Evolutionary conservation across 2,113 vertebrate species (phyloP).

Genomic region (Rhynchomys soricoides): DNA sequence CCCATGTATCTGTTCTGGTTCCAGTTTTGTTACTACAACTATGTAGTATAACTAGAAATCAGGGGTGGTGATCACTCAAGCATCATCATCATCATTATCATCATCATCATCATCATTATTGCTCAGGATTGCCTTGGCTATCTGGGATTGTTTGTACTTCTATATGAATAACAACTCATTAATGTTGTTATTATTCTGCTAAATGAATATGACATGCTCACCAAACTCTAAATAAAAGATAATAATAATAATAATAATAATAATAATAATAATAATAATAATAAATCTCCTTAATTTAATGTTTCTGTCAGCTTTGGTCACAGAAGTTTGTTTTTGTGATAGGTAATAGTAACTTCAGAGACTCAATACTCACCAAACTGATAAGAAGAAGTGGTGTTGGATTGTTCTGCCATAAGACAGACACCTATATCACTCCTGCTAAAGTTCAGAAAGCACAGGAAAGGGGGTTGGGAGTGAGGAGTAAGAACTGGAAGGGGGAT

Average conservation of each 20-base stretch:
- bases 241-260: too few relatives aligned
- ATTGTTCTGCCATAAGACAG: background rate
- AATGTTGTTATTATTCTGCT: background rate
- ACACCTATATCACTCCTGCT: background rate
- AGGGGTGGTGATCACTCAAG: background rate
- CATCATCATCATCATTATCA: background rate
- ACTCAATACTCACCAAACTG: background rate
- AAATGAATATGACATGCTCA: background rate
- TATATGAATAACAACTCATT: background rate
- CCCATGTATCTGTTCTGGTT: background rate
- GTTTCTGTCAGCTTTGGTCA: background rate
- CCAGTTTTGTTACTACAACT: background rate
- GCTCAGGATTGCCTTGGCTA: background rate
- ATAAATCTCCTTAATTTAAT: background rate
- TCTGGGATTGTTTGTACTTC: background rate
- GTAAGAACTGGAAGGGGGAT: background rate
- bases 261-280: too few relatives aligned
- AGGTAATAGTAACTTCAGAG: background rate
- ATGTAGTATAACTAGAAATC: background rate
- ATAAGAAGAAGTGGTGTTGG: background rate
- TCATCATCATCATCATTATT: too few relatives aligned
- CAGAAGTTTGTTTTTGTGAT: background rate
- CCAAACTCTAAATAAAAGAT: background rate
- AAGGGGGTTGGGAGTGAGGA: background rate
- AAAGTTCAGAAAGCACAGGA: background rate